Base-by-base conservation (phyloP, 2,888 invertebrate species). In the Lycia hirtaria region DNA sequence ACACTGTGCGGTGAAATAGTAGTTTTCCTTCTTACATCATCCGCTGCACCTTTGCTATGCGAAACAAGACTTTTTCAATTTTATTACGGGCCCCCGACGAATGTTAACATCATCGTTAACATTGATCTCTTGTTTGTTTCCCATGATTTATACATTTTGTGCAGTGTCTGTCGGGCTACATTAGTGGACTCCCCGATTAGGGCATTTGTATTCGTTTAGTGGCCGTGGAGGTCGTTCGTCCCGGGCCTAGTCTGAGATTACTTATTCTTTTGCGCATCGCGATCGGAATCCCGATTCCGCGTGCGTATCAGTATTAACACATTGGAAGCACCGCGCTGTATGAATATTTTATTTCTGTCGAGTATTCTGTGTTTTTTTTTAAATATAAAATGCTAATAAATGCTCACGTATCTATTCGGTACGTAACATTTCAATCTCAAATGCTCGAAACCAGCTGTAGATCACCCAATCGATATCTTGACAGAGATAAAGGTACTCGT, bases 211-310 rank as follows among this genome's bases (percentile, higher is more conserved):
- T 91, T 90, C 91, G 81, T 73, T 80, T 73, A 73, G 83, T 82
- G 73, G 67, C 69, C 72, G 50, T 81, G 70, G 85, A 91, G 91
- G 91, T 91, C 91, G 88, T 92, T 92, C 88, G 88, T 87, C 91
- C 91, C 91, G 91, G 90, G 71, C 82, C 86, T 88, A 72, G 85
- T 76, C 78, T 79, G 76, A 80, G 76, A 76, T 76, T 71, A 74
- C 75, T 75, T 80, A 84, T 83, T 80, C 85, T 86, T 85, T 82
- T 77, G 80, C 81, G 77, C 78, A 76, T 81, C 83, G 79, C 78
- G 72, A 59, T 71, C 64, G 64, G 69, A 79, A 81, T 84, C 78
- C 73, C 56, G 76, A 90, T 87, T 86, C 87, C 62, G 71, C 64
- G 64, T 80, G 84, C 85, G 86, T 86, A 73, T 77, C 73, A 68